Percentiles rank a stretch among this genome's conserved stretches.
phyloP scores from a whole-genome alignment of 2,797 vertebrate species.

The Sebastes hopkinsi region DNA sequence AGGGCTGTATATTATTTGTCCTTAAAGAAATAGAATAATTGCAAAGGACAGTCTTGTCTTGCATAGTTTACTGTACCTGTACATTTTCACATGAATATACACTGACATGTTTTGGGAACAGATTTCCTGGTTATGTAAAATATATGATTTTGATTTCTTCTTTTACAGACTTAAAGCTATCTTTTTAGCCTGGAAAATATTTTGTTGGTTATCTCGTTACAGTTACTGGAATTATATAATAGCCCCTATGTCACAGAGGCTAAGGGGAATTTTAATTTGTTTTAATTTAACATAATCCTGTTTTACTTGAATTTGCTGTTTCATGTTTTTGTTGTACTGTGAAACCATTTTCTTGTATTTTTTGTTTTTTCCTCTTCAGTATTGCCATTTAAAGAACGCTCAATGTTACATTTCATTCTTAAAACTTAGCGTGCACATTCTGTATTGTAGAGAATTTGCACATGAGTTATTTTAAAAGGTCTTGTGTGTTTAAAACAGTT shows the following conservation, averaged over 20 bases:
- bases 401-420: conserved; percentile 25
- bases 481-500: conserved; percentile 45
- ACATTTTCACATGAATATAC: conserved; percentile 69
- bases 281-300: conserved; percentile 80
- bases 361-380: conserved; percentile 39
- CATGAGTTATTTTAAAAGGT: conserved; percentile 48
- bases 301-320: conserved; percentile 85
- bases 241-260: conserved; percentile 19
- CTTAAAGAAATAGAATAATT: conserved; percentile 68
- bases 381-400: conserved; percentile 46
- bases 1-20: conserved; percentile 81
- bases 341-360: conserved; percentile 52
- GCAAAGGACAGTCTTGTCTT: conserved; percentile 59
- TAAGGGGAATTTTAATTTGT: conserved; percentile 38
- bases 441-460: conserved; percentile 57
- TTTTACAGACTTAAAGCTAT: conserved; percentile 57
- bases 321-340: conserved; percentile 66
- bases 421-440: conserved; percentile 39
- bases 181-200: conserved; percentile 42
- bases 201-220: conserved; percentile 39
- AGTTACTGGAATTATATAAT: conserved; percentile 49
- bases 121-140: conserved; percentile 45
- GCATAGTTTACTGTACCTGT: conserved; percentile 70
- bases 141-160: conserved; percentile 41
- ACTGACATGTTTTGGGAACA: conserved; percentile 60